Conservation (phyloP, 2,113 vertebrate species). For the Hippolais icterina region DNA sequence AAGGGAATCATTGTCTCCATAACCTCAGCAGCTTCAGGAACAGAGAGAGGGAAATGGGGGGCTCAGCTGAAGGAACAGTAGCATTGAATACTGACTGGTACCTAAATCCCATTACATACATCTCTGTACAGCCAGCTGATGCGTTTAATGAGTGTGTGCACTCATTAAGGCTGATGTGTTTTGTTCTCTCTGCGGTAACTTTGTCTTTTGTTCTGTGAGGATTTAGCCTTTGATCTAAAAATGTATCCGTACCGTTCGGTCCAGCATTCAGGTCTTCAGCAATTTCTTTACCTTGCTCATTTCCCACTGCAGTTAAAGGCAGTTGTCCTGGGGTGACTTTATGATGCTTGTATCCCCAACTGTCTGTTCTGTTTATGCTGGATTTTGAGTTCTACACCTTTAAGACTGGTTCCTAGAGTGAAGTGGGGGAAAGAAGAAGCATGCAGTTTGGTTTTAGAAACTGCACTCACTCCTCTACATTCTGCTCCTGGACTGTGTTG, state of each 20-base stretch:
- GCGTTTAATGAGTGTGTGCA: neutral
- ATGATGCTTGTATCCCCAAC: neutral
- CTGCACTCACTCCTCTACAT: neutral
- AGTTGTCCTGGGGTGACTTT: neutral
- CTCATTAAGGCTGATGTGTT: neutral
- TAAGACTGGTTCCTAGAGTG: neutral
- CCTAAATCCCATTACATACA: neutral
- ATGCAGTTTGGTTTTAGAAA: neutral
- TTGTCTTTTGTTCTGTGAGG: neutral
- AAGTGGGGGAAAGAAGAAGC: neutral
- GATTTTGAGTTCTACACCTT: neutral
- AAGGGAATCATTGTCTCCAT: neutral
- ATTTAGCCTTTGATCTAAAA: neutral
- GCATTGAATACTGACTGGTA: neutral
- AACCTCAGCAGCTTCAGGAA: neutral
- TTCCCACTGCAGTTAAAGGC: neutral
- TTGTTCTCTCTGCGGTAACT: neutral
- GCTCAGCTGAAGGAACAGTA: neutral
- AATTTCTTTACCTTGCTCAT: neutral
- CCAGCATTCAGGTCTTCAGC: neutral
- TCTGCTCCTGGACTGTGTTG: neutral
- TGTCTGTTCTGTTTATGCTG: neutral
- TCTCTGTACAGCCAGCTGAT: neutral
- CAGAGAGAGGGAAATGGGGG: neutral
- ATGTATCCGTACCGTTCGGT: neutral